Evolutionary conservation across 2,797 vertebrate genomes (phyloP).

Genomic region (Carcharodon carcharias): DNA sequence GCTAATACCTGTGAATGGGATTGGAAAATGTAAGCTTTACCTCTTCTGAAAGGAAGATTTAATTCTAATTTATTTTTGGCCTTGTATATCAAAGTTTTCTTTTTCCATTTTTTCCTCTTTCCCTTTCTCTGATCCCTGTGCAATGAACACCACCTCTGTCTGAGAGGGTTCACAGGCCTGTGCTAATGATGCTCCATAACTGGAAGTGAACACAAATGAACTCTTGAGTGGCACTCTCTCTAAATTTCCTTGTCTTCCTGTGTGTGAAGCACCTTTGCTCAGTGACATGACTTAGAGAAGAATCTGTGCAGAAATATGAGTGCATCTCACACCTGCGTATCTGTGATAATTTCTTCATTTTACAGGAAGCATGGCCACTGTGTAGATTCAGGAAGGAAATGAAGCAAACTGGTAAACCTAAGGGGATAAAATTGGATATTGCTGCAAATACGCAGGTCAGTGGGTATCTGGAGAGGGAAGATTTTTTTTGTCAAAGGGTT

Average conservation of each 20-base stretch:
- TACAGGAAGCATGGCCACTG: neutral
- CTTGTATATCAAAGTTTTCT: neutral
- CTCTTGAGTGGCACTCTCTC: neutral
- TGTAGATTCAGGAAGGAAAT: neutral
- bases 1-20: neutral
- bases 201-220: neutral
- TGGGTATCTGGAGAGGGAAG: neutral
- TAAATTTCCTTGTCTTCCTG: neutral
- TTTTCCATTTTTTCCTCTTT: neutral
- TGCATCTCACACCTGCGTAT: neutral
- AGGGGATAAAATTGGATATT: neutral
- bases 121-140: neutral
- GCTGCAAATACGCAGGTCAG: neutral
- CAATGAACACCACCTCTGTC: too few species aligned
- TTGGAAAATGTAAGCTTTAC: conserved; percentile 6
- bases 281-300: neutral
- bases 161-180: neutral
- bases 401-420: neutral
- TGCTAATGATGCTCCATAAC: neutral
- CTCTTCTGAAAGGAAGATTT: neutral
- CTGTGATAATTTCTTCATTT: neutral
- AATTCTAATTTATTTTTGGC: neutral
- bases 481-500: neutral
- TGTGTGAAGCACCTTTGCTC: neutral
- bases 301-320: neutral